A percentile compares a stretch with the other conserved stretches of the same genome.
These are phyloP conservation scores for Malurus cyaneus DNA, from an alignment of 2,113 vertebrate species.

Conservation along the genomic window DNA sequence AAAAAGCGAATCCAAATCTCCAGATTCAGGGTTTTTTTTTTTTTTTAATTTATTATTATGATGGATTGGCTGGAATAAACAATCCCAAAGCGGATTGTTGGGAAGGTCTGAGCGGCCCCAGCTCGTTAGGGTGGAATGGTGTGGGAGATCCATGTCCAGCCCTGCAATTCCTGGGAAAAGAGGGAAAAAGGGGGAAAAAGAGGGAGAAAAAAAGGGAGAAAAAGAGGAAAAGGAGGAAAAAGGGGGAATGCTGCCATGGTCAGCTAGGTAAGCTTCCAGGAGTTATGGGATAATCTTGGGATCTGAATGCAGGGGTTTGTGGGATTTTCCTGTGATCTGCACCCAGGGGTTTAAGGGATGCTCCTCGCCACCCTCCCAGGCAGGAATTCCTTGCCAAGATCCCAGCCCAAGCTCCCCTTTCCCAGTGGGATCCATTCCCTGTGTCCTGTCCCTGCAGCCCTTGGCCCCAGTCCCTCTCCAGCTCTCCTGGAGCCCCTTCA, in stretches of 20 bases:
- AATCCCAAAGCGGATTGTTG: background rate
- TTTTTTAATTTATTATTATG: constrained; percentile 56
- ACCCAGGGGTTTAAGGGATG: background rate
- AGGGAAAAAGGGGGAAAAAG: too few species aligned
- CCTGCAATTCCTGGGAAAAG: background rate
- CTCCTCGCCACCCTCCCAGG: rapidly evolving
- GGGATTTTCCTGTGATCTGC: too few species aligned
- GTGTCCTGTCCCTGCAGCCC: rapidly evolving
- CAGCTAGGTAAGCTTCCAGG: background rate
- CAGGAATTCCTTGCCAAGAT: background rate
- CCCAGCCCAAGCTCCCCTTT: background rate
- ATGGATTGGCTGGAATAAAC: constrained; percentile 31
- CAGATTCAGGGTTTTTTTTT: too few species aligned
- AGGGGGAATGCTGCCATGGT: background rate
- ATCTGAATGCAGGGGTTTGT: background rate
- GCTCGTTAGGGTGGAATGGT: rapidly evolving
- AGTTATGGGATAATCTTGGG: background rate
- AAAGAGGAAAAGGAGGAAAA: background rate
- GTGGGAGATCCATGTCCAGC: rapidly evolving
- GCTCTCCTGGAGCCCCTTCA: background rate
- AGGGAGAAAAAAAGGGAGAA: background rate
- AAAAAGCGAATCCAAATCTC: too few species aligned
- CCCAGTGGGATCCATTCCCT: background rate
- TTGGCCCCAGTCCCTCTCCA: background rate
- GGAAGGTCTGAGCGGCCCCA: rapidly evolving